These are phyloP conservation scores for Drosophila meridiana DNA, from an alignment of 2,888 invertebrate genomes.

Conservation along the genomic window DNA sequence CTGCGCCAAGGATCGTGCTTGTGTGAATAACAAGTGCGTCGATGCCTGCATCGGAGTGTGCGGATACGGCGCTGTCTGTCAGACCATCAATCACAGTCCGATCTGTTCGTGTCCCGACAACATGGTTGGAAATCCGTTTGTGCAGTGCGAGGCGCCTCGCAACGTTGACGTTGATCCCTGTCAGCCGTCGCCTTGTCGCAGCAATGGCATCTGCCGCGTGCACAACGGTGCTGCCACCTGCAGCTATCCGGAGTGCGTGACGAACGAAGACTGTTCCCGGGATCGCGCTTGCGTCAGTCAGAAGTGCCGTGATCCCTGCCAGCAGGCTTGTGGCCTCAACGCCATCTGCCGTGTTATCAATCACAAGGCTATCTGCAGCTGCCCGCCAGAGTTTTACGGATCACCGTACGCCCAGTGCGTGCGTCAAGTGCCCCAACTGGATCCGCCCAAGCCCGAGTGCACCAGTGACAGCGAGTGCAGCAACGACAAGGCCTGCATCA, in stretches of 20 bases:
- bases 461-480: slow-evolving; percentile 91
- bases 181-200: slow-evolving; percentile 92
- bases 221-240: slow-evolving; percentile 90
- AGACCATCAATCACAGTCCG: slow-evolving; percentile 93
- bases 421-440: slow-evolving; percentile 84
- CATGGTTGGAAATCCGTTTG: slow-evolving; percentile 93
- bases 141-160: slow-evolving; percentile 87
- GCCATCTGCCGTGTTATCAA: slow-evolving; percentile 92
- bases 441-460: slow-evolving; percentile 90
- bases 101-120: slow-evolving; percentile 92
- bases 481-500: slow-evolving; percentile 93
- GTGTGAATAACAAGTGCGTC: slow-evolving; percentile 91
- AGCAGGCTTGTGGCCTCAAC: slow-evolving; percentile 92
- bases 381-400: slow-evolving; percentile 92
- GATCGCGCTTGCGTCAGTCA: slow-evolving; percentile 93
- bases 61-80: slow-evolving; percentile 91
- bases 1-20: slow-evolving; percentile 90
- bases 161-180: slow-evolving; percentile 88
- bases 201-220: slow-evolving; percentile 92
- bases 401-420: slow-evolving; percentile 91
- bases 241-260: slow-evolving; percentile 93
- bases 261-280: slow-evolving; percentile 94
- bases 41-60: slow-evolving; percentile 93
- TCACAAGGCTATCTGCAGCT: slow-evolving; percentile 93
- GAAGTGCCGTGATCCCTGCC: slow-evolving; percentile 93